Conservation (phyloP, 2,888 invertebrate species). For the Ceriagrion tenellum region DNA sequence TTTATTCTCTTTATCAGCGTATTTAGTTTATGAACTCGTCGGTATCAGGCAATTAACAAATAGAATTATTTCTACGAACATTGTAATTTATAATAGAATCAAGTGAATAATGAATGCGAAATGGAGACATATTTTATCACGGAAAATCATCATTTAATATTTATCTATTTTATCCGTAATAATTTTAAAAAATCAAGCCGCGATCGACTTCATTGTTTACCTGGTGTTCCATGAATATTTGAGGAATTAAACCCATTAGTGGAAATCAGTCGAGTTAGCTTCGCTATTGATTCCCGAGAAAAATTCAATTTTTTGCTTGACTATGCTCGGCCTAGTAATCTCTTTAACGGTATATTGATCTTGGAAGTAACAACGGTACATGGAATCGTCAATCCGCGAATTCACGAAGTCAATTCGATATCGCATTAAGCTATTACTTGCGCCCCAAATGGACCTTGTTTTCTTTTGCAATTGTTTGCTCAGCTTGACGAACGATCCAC, state of each 20-base stretch:
- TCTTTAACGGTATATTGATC: neutral
- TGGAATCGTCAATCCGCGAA: neutral
- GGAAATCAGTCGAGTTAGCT: neutral
- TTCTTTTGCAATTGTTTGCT: neutral
- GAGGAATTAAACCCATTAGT: neutral
- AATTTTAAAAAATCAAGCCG: too few relatives aligned
- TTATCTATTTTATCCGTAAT: too few relatives aligned
- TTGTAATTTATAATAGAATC: too few relatives aligned
- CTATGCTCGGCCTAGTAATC: neutral
- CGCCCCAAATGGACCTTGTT: neutral
- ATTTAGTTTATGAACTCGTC: too few relatives aligned
- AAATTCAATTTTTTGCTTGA: too few relatives aligned
- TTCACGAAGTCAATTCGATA: neutral
- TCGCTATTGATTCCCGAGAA: neutral
- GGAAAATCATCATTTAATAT: too few relatives aligned
- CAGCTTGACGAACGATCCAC: conserved; percentile 12
- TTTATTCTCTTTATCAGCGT: too few relatives aligned
- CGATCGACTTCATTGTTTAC: too few relatives aligned
- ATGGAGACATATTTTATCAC: too few relatives aligned
- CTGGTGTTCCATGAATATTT: neutral
- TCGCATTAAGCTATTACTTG: neutral
- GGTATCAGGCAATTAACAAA: too few relatives aligned
- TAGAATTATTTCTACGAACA: too few relatives aligned
- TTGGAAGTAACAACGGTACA: neutral
- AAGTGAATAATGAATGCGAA: too few relatives aligned